Base-by-base conservation (phyloP, 2,797 vertebrate species). In the Coracias cyanogaster region DNA sequence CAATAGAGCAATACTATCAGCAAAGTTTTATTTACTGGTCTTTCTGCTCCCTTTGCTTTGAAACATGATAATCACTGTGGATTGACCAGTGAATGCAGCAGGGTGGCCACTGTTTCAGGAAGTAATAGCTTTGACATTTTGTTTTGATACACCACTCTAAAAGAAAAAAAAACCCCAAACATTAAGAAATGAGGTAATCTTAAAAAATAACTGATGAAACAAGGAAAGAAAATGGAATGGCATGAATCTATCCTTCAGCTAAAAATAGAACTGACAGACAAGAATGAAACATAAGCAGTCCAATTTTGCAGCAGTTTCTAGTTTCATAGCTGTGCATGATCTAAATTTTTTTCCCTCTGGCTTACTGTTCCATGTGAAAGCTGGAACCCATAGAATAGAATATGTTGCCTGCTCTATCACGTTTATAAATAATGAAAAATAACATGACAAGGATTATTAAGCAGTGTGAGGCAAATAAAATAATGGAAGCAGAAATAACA, bases 361-460 rank as follows among this genome's bases (percentile, higher is more conserved):
- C 15, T 90, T 66, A 74, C 22, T 77, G 7, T 71, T 96, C 37
- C 35, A 13, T 19, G 3, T 49, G 58, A 88, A 96, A 92, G 12
- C 31, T 91, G n/a, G 37, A 70, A 12, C 9, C 6, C 26, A 39
- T n/a, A 67, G 52, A 79, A 73, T 6, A 74, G 37, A 92, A 64
- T 66, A 78, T 70, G 49, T 58, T 90, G 25, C 13, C 43, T 94
- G 16, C 18, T 82, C 62, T 57, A 79, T 86, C 78, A 58, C 39
- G 54, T 83, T 87, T 92, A 84, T 74, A 90, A 90, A 92, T 78
- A 93, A 85, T 43, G 7, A 92, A 94, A 90, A 73, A 80, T 76
- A 94, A 71, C 41, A 64, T 60, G 61, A 20, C 54, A 91, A 76
- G 86, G 52, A 87, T 78, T 93, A 74, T 95, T 91, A 89, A 89